A percentile compares a stretch with the other conserved stretches of the same genome.
phyloP scores from a whole-genome alignment of 2,888 invertebrate species.

The Pandemis corylana region DNA sequence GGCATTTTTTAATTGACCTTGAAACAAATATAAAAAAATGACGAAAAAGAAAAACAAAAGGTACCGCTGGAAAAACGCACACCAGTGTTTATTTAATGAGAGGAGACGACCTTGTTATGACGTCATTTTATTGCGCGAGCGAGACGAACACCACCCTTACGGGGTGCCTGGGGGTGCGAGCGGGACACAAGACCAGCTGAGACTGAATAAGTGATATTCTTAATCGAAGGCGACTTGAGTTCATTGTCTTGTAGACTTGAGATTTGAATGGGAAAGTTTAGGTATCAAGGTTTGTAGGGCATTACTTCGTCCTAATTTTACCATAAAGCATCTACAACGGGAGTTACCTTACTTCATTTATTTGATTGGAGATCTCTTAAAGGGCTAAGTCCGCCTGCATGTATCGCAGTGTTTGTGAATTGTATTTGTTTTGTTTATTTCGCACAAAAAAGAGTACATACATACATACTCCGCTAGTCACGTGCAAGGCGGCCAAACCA shows the following conservation, averaged over 20 bases:
- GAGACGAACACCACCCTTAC: conserved; percentile 54
- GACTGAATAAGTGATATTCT: conserved; percentile 75
- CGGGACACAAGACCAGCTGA: conserved; percentile 60
- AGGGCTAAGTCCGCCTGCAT: too few species aligned
- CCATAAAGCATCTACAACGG: too few species aligned
- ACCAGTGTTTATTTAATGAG: conserved; percentile 81
- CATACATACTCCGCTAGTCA: too few species aligned
- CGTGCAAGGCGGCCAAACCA: too few species aligned
- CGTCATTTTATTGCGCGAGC: conserved; percentile 74
- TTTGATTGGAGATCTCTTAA: too few species aligned
- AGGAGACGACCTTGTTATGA: conserved; percentile 81
- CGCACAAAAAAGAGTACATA: too few species aligned
- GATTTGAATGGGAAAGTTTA: conserved; percentile 30
- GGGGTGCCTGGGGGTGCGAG: conserved; percentile 49
- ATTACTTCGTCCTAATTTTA: not conserved
- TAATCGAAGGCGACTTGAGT: conserved; percentile 47
- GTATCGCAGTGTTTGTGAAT: too few species aligned
- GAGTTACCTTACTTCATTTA: too few species aligned
- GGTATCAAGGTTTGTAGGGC: not conserved
- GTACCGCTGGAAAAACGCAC: conserved; percentile 53
- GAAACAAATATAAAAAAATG: not conserved
- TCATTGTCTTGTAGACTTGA: conserved; percentile 11
- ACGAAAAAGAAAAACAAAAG: conserved; percentile 14
- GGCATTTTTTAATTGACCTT: too few species aligned
- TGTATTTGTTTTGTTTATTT: too few species aligned